Evolutionary conservation across 2,888 invertebrate species (phyloP).

Genomic region (Beris morrisii): DNA sequence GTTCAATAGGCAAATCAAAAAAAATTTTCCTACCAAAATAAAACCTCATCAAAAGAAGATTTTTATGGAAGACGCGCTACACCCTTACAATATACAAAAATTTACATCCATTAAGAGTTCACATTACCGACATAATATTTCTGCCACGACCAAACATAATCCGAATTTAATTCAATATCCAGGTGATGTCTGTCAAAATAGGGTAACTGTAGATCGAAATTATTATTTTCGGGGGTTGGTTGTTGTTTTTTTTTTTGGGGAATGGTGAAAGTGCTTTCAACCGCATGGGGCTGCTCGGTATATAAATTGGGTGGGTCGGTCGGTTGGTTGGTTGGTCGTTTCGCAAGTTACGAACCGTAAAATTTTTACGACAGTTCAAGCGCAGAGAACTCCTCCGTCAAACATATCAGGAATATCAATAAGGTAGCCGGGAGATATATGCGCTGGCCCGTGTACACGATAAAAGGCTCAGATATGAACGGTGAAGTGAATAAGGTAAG

Average conservation of each 20-base stretch:
- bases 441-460: constrained; percentile 7
- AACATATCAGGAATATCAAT: constrained; percentile 25
- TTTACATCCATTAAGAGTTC: constrained; percentile 6
- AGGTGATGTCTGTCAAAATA: constrained; percentile 1
- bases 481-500: constrained; percentile 10
- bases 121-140: too few species aligned
- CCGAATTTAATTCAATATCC: constrained; percentile 23
- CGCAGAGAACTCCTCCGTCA: constrained; percentile 14
- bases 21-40: too few species aligned
- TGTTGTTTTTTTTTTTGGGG: not conserved
- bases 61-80: too few species aligned
- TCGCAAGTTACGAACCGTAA: constrained; percentile 22
- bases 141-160: constrained; percentile 10
- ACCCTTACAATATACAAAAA: not conserved
- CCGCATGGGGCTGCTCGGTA: not conserved
- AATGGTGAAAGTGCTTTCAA: not conserved
- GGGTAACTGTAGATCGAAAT: constrained; percentile 1
- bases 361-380: constrained; percentile 24
- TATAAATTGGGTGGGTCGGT: not conserved
- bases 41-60: too few species aligned
- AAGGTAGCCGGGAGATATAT: constrained; percentile 4
- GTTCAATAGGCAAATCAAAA: too few species aligned
- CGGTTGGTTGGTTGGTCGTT: constrained; percentile 8
- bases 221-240: not conserved
- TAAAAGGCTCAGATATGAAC: constrained; percentile 12